A percentile compares a stretch with the other conserved stretches of the same genome.
Conservation (phyloP, 2,888 invertebrate species). For the Venusia cambrica region DNA sequence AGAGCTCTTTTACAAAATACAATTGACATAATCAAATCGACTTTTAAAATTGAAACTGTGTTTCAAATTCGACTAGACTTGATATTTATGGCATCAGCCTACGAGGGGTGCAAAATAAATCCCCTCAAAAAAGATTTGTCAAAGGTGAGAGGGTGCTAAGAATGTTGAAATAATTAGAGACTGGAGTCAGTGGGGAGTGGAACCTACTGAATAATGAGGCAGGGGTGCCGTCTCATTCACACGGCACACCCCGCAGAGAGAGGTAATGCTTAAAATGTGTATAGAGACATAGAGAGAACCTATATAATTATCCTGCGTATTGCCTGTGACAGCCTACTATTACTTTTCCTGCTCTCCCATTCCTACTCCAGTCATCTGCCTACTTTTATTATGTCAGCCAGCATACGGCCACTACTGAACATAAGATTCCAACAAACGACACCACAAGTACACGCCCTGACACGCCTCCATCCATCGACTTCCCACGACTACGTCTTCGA, state of each 20-base stretch:
- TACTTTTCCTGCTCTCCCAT: too few species aligned
- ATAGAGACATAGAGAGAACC: too few species aligned
- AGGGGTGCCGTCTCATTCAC: slow-evolving; percentile 2
- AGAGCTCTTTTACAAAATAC: neutral
- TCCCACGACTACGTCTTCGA: too few species aligned
- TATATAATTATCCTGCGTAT: too few species aligned
- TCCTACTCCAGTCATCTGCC: too few species aligned
- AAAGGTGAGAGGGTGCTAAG: slow-evolving; percentile 22
- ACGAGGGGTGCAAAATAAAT: slow-evolving; percentile 20
- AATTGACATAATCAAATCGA: slow-evolving; percentile 1
- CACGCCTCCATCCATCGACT: too few species aligned
- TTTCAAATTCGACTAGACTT: slow-evolving; percentile 15
- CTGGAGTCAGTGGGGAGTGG: slow-evolving; percentile 17
- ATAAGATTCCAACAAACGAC: too few species aligned
- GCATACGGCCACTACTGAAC: too few species aligned
- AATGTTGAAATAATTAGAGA: slow-evolving; percentile 29
- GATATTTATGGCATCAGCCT: slow-evolving; percentile 17
- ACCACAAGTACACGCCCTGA: too few species aligned
- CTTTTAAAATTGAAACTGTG: slow-evolving; percentile 2
- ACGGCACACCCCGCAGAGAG: neutral
- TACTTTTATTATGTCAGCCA: too few species aligned
- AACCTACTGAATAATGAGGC: slow-evolving; percentile 24
- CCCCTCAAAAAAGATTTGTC: slow-evolving; percentile 21
- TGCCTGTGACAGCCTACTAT: too few species aligned
- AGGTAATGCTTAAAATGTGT: too few species aligned